Base-by-base conservation (phyloP, 1,140 invertebrate species). In the Mylabris phalerata region DNA sequence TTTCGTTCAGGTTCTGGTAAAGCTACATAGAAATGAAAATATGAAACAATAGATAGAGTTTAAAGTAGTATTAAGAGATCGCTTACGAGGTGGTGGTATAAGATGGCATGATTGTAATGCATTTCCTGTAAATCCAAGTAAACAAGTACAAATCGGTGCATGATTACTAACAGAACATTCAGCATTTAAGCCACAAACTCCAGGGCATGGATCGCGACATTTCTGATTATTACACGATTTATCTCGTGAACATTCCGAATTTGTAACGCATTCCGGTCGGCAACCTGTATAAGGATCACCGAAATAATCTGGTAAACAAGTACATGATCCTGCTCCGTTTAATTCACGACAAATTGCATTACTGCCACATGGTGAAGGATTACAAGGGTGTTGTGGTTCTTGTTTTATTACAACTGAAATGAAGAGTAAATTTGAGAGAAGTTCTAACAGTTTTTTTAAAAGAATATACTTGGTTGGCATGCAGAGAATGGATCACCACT, bases 301-400 rank as follows among this genome's bases (percentile, higher is more conserved):
- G 65, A 83, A 83, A 73, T 84, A 88, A 60, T 85, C 84, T 59
- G 80, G 75, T 52, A 84, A 69, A 73, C 87, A 89, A 47, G 83
- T 80, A 73, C 87, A 89, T 46, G 85, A 84, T 32, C 84, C 85
- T 57, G 81, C 79, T 55, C 80, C 81, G 67, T 84, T 80, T 50
- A 82, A 77, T 76, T 90, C 88, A 74, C 86, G 85, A 73, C 90
- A 93, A 48, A 86, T 63, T 19, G 89, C 87, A 75, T 92, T 92
- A 3, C 84, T 78, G n/a, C 89, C 89, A 73, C 89, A 92, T 9
- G 89, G 90, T 45, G 80, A 73, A 73, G 82, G 84, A 62, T 79
- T 79, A 64, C 80, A 82, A 11, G 79, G 79, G 57, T 79, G 77
- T 55, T 67, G 65, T 32, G 73, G 70, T 61, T 75, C 77, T 65